phyloP scores from a whole-genome alignment of 2,888 invertebrate species.

The Mythimna albipuncta region DNA sequence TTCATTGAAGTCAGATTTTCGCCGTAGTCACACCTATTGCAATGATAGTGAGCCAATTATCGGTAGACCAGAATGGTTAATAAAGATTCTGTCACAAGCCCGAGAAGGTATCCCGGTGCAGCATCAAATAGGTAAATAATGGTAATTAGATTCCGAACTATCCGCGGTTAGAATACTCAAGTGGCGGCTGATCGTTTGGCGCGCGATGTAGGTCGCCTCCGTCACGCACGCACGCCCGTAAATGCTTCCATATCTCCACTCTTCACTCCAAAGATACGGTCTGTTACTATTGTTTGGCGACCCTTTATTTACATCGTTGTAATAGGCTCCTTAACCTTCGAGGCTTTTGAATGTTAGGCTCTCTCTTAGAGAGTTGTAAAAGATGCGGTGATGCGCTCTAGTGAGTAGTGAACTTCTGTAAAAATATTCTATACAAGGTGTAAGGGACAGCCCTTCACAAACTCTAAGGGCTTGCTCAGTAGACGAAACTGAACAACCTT shows the following conservation, averaged over 20 bases:
- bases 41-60: conserved; percentile 19
- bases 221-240: conserved; percentile 78
- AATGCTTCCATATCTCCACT: conserved; percentile 66
- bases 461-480: no score
- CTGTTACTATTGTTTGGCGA: conserved; percentile 73
- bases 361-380: conserved; percentile 29
- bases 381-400: conserved; percentile 13
- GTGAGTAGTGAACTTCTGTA: neutral
- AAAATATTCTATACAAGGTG: no score
- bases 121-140: conserved; percentile 80
- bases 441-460: no score
- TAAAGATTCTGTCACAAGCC: conserved; percentile 28
- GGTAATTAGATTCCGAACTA: conserved; percentile 82
- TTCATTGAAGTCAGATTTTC: neutral
- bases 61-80: conserved; percentile 3
- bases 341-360: conserved; percentile 15
- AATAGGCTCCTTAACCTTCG: conserved; percentile 43
- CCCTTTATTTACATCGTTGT: conserved; percentile 63
- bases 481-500: no score
- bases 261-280: conserved; percentile 67
- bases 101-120: conserved; percentile 54
- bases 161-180: conserved; percentile 79
- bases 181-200: conserved; percentile 67
- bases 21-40: neutral
- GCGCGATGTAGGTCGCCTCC: conserved; percentile 77